Percentiles rank a stretch among this genome's conserved stretches.
phyloP scores from a whole-genome alignment of 2,888 invertebrate genomes.

The Stenodera caucasica region DNA sequence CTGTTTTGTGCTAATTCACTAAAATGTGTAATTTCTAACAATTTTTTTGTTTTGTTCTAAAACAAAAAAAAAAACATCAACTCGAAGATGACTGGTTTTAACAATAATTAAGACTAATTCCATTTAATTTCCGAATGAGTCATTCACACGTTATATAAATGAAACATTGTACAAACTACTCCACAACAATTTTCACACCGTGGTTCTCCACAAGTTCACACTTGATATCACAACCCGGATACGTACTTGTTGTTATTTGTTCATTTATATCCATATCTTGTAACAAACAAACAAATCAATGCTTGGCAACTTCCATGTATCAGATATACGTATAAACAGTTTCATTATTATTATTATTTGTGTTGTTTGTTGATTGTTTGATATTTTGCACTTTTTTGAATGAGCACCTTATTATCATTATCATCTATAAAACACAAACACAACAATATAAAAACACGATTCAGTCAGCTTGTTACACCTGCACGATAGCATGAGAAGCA shows the following conservation, averaged over 20 bases:
- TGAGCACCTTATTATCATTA: slow-evolving; percentile 8
- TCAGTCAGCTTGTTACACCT: slow-evolving; percentile 9
- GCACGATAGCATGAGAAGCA: slow-evolving; percentile 29
- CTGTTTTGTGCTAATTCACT: slow-evolving; percentile 38
- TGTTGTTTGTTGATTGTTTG: not conserved
- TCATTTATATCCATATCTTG: not conserved
- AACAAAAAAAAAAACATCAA: not conserved
- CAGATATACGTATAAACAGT: not conserved
- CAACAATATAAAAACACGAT: not conserved
- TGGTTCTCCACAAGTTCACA: not conserved
- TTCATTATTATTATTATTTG: not conserved
- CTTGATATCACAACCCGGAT: not conserved
- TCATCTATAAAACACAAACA: too few relatives aligned
- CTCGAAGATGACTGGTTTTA: slow-evolving; percentile 6
- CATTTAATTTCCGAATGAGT: slow-evolving; percentile 19
- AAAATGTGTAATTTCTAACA: slow-evolving; percentile 27
- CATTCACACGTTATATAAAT: slow-evolving; percentile 14
- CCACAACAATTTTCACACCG: not conserved
- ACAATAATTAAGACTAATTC: slow-evolving; percentile 18
- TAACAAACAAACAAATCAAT: not conserved
- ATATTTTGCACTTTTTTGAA: slow-evolving; percentile 5
- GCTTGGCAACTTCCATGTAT: slow-evolving; percentile 21
- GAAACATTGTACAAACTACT: too few relatives aligned
- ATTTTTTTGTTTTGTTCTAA: too few relatives aligned
- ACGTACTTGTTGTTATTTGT: not conserved